Conservation (phyloP, 2,797 vertebrate species). For the Halcyon smyrnensis region DNA sequence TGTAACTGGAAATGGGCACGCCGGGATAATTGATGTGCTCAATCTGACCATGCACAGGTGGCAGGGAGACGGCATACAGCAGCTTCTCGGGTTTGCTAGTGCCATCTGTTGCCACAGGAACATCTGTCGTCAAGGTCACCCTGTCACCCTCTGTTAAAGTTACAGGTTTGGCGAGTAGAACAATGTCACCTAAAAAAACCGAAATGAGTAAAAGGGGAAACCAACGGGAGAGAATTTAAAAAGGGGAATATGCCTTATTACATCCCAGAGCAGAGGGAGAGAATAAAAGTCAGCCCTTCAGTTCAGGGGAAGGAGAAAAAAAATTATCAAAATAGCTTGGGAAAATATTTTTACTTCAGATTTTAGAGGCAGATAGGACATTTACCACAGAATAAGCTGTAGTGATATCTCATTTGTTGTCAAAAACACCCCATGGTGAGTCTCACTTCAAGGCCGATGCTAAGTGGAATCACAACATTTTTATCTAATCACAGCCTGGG, state of each 20-base stretch:
- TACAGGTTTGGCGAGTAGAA: slow-evolving; percentile 86
- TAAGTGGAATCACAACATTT: not conserved
- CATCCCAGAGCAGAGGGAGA: not conserved
- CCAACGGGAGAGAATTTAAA: not conserved
- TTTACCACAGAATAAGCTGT: slow-evolving; percentile 31
- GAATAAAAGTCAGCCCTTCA: not conserved
- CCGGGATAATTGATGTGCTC: slow-evolving; percentile 87
- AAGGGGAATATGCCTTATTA: not conserved
- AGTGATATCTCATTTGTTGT: not conserved
- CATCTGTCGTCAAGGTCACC: slow-evolving; percentile 91
- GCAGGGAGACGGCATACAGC: slow-evolving; percentile 84
- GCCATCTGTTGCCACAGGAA: slow-evolving; percentile 91
- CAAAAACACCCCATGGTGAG: not conserved
- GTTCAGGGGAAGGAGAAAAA: not conserved
- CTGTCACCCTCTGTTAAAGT: slow-evolving; percentile 91
- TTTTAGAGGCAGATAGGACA: not conserved
- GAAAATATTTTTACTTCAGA: slow-evolving; percentile 13
- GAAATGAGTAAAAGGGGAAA: slow-evolving; percentile 5
- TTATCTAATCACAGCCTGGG: not conserved
- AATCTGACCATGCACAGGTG: slow-evolving; percentile 89
- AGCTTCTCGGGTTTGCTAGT: slow-evolving; percentile 88
- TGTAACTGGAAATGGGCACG: slow-evolving; percentile 84
- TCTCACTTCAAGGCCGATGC: not conserved
- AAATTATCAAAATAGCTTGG: not conserved
- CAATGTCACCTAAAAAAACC: slow-evolving; percentile 85